phyloP scores from a whole-genome alignment of 2,113 vertebrate genomes.

The Casuarius casuarius region DNA sequence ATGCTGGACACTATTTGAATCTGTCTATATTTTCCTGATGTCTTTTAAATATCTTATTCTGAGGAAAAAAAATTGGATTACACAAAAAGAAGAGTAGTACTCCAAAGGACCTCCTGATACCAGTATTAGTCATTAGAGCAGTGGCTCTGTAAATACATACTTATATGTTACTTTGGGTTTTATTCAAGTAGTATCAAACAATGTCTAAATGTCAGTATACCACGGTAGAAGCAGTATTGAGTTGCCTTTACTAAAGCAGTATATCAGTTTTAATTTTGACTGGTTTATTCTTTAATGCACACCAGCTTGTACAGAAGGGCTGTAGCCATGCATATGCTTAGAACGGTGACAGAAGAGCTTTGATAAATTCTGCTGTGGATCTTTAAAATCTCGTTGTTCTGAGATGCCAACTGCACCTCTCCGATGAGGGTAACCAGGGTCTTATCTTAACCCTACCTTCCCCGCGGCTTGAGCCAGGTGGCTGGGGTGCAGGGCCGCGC shows the following conservation, averaged over 20 bases:
- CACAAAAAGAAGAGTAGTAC: neutral
- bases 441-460: rapidly evolving
- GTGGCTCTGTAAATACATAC: neutral
- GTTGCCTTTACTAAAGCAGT: neutral
- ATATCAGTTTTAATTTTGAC: neutral
- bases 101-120: neutral
- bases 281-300: neutral
- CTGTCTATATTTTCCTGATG: neutral
- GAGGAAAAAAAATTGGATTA: neutral
- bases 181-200: neutral
- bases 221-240: neutral
- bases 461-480: neutral
- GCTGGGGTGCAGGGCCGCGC: neutral
- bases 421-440: neutral
- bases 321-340: neutral
- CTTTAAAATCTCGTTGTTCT: neutral
- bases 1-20: neutral
- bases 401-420: neutral
- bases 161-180: neutral
- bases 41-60: neutral
- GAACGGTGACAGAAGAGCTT: neutral
- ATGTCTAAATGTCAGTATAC: neutral
- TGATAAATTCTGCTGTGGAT: neutral
- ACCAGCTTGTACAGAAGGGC: neutral
- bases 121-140: neutral